These are phyloP conservation scores for Cardinalis cardinalis DNA, from an alignment of 2,113 vertebrate genomes.

Conservation along the genomic window DNA sequence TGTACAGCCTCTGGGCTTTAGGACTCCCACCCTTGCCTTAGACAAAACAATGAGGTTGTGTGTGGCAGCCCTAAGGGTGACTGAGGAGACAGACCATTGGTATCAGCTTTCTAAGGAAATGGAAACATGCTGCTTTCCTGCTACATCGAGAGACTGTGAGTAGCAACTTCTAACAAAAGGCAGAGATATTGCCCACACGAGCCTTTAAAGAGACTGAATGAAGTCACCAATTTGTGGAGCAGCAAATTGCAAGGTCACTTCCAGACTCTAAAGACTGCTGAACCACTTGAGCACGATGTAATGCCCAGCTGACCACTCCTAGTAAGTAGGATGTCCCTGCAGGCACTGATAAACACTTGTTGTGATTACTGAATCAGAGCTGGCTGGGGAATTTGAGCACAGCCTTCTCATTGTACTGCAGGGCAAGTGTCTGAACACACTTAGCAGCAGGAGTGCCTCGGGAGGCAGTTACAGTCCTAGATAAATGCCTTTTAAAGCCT, in stretches of 20 bases:
- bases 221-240: neutral
- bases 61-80: neutral
- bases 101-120: neutral
- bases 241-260: neutral
- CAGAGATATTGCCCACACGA: neutral
- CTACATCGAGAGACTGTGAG: neutral
- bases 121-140: neutral
- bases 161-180: neutral
- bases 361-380: constrained; percentile 38
- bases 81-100: neutral
- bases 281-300: neutral
- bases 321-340: constrained; percentile 18
- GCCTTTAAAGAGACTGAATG: neutral
- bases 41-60: neutral
- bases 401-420: neutral
- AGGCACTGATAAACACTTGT: constrained; percentile 39
- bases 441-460: neutral
- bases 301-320: constrained; percentile 50
- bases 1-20: neutral
- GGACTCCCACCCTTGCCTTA: neutral
- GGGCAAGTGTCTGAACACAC: neutral
- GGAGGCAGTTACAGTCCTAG: neutral
- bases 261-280: neutral
- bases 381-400: constrained; percentile 14
- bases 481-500: constrained; percentile 18